phyloP scores from a whole-genome alignment of 2,888 invertebrate species.

The Congeria kusceri region DNA sequence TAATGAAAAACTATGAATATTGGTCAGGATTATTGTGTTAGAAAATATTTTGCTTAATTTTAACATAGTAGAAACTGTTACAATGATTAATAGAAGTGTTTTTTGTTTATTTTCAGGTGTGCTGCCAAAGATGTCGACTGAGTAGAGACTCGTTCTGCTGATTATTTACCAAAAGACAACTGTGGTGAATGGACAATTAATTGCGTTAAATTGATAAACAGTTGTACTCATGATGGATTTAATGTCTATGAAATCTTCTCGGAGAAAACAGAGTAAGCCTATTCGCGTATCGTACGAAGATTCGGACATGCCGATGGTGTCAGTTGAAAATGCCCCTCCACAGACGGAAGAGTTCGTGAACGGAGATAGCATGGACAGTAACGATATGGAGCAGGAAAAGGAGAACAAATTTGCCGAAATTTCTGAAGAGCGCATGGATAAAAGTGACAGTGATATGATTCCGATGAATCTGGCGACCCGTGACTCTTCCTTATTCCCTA shows the following conservation, averaged over 20 bases:
- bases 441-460: slow-evolving; percentile 38
- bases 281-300: slow-evolving; percentile 73
- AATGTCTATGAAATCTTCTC: slow-evolving; percentile 77
- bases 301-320: slow-evolving; percentile 60
- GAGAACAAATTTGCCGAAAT: slow-evolving; percentile 68
- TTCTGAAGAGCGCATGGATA: slow-evolving; percentile 42
- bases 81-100: background rate
- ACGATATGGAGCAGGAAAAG: slow-evolving; percentile 63
- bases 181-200: no score
- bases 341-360: slow-evolving; percentile 57
- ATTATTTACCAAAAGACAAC: no score
- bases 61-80: no score
- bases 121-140: background rate
- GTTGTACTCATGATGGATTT: slow-evolving; percentile 58
- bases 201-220: no score
- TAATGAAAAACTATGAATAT: no score
- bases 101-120: slow-evolving; percentile 3
- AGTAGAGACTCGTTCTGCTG: no score
- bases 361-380: slow-evolving; percentile 57
- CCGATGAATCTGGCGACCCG: slow-evolving; percentile 55
- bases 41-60: no score
- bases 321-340: slow-evolving; percentile 17
- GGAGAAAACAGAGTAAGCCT: slow-evolving; percentile 83
- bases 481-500: slow-evolving; percentile 75
- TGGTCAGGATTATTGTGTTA: no score